Conservation (phyloP, 1,140 invertebrate species). For the Caenorhabditis inopinata region DNA sequence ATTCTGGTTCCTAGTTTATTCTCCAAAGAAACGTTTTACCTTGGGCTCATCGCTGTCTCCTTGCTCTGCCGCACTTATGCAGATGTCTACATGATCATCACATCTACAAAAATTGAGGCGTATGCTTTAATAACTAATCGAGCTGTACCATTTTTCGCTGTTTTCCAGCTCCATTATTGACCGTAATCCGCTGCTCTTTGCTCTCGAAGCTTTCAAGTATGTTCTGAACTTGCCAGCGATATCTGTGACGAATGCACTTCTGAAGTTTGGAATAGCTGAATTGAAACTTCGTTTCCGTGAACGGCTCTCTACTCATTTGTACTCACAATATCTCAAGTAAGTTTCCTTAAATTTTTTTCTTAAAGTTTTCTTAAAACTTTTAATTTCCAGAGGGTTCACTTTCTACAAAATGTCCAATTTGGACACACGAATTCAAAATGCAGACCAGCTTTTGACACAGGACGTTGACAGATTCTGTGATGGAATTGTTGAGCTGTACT, state of each 20-base stretch:
- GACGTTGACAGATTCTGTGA: constrained; percentile 97
- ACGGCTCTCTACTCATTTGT: constrained; percentile 81
- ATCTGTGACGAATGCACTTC: constrained; percentile 84
- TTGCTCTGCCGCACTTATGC: constrained; percentile 85
- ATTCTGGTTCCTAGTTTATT: constrained; percentile 79
- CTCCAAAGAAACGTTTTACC: constrained; percentile 73
- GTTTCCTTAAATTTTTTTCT: constrained; percentile 51
- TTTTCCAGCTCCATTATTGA: constrained; percentile 83
- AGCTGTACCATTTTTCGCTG: constrained; percentile 39
- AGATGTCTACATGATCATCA: constrained; percentile 94
- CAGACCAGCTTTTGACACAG: constrained; percentile 90
- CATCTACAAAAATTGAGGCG: constrained; percentile 88
- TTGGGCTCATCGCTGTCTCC: constrained; percentile 78
- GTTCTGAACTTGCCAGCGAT: constrained; percentile 68
- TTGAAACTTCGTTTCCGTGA: constrained; percentile 85
- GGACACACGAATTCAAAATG: constrained; percentile 89
- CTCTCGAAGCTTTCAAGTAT: constrained; percentile 75
- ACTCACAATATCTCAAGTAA: constrained; percentile 88
- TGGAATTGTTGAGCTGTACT: constrained; percentile 89
- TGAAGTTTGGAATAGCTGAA: constrained; percentile 91
- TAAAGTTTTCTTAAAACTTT: neutral
- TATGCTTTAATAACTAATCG: constrained; percentile 67
- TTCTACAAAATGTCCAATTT: constrained; percentile 96
- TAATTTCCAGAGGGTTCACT: constrained; percentile 80
- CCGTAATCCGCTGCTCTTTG: constrained; percentile 78